phyloP scores from a whole-genome alignment of 2,888 invertebrate species.

The Calameuta idolon region DNA sequence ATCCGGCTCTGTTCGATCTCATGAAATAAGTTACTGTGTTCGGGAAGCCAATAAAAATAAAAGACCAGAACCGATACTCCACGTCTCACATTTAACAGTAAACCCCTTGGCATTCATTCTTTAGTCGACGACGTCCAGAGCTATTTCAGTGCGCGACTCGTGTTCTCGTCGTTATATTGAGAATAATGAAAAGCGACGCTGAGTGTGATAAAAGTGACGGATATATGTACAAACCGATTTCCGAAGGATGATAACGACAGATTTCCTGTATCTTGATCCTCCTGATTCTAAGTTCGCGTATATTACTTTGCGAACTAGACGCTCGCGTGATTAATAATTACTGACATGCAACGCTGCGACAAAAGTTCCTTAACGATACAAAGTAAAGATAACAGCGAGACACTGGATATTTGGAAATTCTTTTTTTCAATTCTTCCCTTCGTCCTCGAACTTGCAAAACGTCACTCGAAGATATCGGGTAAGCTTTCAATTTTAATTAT shows the following conservation, averaged over 20 bases:
- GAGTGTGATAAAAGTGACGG: not conserved
- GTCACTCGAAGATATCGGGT: constrained; percentile 45
- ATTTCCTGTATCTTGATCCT: not conserved
- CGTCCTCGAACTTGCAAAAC: constrained; percentile 23
- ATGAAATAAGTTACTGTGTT: constrained; percentile 59
- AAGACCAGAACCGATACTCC: constrained; percentile 38
- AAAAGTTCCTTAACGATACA: not conserved
- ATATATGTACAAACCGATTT: not conserved
- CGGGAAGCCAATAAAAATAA: constrained; percentile 50
- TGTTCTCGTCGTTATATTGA: not conserved
- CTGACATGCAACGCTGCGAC: not conserved
- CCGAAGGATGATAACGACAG: not conserved
- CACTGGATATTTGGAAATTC: not conserved
- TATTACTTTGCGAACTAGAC: not conserved
- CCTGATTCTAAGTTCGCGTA: not conserved
- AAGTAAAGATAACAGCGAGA: not conserved
- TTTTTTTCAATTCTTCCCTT: not conserved
- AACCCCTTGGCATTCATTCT: constrained; percentile 34
- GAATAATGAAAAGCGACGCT: not conserved
- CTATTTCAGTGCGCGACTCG: constrained; percentile 12
- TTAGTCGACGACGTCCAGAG: constrained; percentile 27
- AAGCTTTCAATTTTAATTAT: constrained; percentile 61
- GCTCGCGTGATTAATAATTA: not conserved
- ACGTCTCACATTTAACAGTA: constrained; percentile 8
- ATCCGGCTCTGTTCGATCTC: constrained; percentile 49